phyloP scores from a whole-genome alignment of 2,113 vertebrate species.

The Cariama cristata region DNA sequence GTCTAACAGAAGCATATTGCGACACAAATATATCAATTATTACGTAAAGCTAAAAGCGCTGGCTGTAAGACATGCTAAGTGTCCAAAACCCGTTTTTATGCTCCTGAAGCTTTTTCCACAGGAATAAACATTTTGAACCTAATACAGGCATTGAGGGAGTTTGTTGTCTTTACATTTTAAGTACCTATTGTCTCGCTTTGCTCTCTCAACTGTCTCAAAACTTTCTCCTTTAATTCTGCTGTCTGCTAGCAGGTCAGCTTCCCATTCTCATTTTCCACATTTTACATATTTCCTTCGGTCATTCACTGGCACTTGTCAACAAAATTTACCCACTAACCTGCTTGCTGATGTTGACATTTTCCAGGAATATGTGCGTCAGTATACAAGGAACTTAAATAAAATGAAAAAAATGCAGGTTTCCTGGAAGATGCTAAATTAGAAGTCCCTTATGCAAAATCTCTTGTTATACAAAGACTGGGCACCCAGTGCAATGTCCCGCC shows the following conservation, averaged over 20 bases:
- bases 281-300: not conserved
- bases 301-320: conserved; percentile 17
- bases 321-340: not conserved
- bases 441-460: conserved; percentile 15
- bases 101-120: not conserved
- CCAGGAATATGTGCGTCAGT: conserved; percentile 31
- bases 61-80: not conserved
- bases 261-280: not conserved
- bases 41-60: fast-evolving
- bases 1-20: not conserved
- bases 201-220: not conserved
- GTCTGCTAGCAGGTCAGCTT: not conserved
- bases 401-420: not conserved
- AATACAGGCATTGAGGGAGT: not conserved
- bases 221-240: not conserved
- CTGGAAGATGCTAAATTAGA: conserved; percentile 30
- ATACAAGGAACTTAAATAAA: conserved; percentile 38
- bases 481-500: not conserved
- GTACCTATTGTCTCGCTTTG: not conserved
- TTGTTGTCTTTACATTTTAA: not conserved
- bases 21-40: not conserved
- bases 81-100: not conserved
- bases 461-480: not conserved
- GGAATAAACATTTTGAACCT: not conserved
- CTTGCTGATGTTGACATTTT: conserved; percentile 36